A percentile compares a stretch with the other conserved stretches of the same genome.
Conservation (phyloP, 2,888 invertebrate species). For the Adineta ricciae region DNA sequence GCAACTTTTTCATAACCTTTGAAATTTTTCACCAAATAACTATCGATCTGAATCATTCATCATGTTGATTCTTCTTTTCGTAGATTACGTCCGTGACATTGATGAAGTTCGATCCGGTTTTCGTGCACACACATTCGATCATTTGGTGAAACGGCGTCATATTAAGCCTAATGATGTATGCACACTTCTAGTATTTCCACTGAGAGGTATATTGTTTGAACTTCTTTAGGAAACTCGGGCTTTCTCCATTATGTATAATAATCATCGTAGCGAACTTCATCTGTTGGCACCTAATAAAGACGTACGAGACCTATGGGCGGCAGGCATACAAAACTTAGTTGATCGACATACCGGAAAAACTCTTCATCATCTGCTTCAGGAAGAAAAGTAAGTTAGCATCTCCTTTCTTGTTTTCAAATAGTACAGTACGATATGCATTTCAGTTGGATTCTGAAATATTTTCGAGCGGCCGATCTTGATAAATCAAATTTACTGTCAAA, state of each 20-base stretch:
- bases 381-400: not conserved
- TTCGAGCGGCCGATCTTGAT: not conserved
- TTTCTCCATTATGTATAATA: conserved; percentile 24
- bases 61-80: not conserved
- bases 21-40: no score
- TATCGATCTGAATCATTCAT: not conserved
- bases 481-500: not conserved
- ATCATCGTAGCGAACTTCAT: conserved; percentile 43
- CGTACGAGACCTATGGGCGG: conserved; percentile 42
- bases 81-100: not conserved
- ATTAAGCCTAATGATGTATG: not conserved
- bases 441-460: not conserved
- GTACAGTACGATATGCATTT: not conserved
- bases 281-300: conserved; percentile 40
- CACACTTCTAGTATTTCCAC: no score
- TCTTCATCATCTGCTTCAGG: not conserved
- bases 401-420: not conserved
- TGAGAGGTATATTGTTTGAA: not conserved
- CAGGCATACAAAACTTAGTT: conserved; percentile 41
- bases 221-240: not conserved
- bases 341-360: conserved; percentile 33
- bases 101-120: not conserved
- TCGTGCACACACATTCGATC: not conserved
- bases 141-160: not conserved
- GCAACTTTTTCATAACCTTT: no score